Percentiles rank a stretch among this genome's conserved stretches.
Conservation (phyloP, 2,113 vertebrate species). For the Brachyistius frenatus region DNA sequence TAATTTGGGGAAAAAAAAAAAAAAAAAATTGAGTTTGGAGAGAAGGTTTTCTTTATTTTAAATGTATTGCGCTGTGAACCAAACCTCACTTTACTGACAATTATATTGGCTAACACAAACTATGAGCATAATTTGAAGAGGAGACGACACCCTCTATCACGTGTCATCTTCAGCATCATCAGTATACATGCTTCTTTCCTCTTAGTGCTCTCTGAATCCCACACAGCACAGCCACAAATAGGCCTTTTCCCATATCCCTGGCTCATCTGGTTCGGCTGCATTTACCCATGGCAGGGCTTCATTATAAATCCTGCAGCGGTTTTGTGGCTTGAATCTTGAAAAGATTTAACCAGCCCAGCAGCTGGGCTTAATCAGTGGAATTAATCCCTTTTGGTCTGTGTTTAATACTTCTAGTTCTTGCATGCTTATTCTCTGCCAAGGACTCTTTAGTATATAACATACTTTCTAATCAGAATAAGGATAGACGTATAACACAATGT, state of each 20-base stretch:
- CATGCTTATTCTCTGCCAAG: neutral
- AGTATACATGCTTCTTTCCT: slow-evolving; percentile 17
- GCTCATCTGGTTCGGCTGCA: slow-evolving; percentile 30
- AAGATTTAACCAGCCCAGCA: slow-evolving; percentile 35
- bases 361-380: slow-evolving; percentile 43
- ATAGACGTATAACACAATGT: no score
- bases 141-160: neutral
- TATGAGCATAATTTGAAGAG: neutral
- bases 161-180: slow-evolving; percentile 12
- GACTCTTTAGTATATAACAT: neutral
- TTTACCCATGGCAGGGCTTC: slow-evolving; percentile 47
- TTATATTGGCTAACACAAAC: neutral
- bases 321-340: slow-evolving; percentile 49
- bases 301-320: slow-evolving; percentile 46
- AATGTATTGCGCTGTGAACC: neutral
- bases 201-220: slow-evolving; percentile 26
- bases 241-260: slow-evolving; percentile 19
- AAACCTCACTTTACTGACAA: neutral
- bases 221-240: slow-evolving; percentile 33
- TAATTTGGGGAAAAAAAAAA: slow-evolving; percentile 15
- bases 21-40: neutral
- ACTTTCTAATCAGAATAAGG: slow-evolving; percentile 2
- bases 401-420: slow-evolving; percentile 25
- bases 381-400: slow-evolving; percentile 36
- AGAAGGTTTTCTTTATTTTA: no score